A percentile compares a stretch with the other conserved stretches of the same genome.
Evolutionary conservation across 1,140 invertebrate genomes (phyloP).

Genomic region (Lutraria rhynchaena): DNA sequence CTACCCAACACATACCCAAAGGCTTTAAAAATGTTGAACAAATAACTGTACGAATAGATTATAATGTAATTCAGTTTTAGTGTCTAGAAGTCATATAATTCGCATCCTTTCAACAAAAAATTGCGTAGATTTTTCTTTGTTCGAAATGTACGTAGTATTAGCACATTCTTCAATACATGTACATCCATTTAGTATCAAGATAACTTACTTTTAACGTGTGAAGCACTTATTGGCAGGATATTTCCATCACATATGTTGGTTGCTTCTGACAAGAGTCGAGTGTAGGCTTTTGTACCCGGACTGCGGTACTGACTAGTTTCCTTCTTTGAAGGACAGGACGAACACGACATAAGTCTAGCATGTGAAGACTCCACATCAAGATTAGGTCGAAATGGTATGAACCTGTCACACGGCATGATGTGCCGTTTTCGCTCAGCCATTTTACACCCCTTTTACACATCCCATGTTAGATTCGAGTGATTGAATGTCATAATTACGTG

Average conservation of each 20-base stretch:
- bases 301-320: slow-evolving; percentile 35
- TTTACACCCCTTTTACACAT: too few species aligned
- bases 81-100: too few species aligned
- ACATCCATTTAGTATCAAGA: too few species aligned
- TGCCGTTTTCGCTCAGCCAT: slow-evolving; percentile 31
- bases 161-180: neutral
- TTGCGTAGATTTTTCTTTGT: too few species aligned
- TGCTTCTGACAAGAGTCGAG: slow-evolving; percentile 45
- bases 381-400: slow-evolving; percentile 56
- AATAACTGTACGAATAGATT: too few species aligned
- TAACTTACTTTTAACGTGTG: slow-evolving; percentile 26
- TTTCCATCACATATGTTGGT: slow-evolving; percentile 22
- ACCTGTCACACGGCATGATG: slow-evolving; percentile 44
- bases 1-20: too few species aligned
- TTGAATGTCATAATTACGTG: too few species aligned
- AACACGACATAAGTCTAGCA: slow-evolving; percentile 29
- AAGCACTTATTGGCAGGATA: slow-evolving; percentile 43
- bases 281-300: slow-evolving; percentile 16
- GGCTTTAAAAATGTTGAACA: too few species aligned
- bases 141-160: too few species aligned
- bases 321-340: slow-evolving; percentile 11
- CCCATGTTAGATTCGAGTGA: too few species aligned
- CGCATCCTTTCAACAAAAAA: neutral
- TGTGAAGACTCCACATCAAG: slow-evolving; percentile 51
- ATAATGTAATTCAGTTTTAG: too few species aligned